These are phyloP conservation scores for Tenodera sinensis DNA, from an alignment of 2,888 invertebrate species.

Conservation along the genomic window DNA sequence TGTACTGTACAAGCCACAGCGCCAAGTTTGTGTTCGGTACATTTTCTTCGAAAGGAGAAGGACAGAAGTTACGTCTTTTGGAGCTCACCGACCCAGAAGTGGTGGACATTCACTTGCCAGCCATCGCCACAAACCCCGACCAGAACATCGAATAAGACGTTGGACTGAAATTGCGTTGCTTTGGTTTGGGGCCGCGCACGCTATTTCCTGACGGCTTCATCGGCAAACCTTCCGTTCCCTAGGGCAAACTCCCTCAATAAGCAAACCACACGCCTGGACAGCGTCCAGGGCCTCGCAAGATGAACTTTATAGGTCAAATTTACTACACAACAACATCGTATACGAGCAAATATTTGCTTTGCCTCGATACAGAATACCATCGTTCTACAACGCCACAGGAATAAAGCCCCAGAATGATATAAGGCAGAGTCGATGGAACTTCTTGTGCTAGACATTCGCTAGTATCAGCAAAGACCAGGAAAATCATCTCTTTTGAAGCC, in stretches of 20 bases:
- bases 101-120: background rate
- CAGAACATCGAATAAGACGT: background rate
- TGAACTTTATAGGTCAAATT: background rate
- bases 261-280: background rate
- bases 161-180: background rate
- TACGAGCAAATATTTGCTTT: background rate
- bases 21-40: background rate
- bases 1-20: background rate
- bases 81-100: background rate
- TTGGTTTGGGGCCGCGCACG: background rate
- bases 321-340: background rate
- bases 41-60: background rate
- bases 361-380: no score
- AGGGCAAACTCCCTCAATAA: background rate
- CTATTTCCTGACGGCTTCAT: background rate
- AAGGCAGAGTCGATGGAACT: no score
- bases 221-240: background rate
- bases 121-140: background rate
- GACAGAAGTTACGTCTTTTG: background rate
- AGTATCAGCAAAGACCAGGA: no score
- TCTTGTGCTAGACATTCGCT: no score
- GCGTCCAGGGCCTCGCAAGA: background rate
- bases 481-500: no score
- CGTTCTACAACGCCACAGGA: no score
- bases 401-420: no score